Evolutionary conservation across 2,113 vertebrate species (phyloP).

Genomic region (Oceanites oceanicus): DNA sequence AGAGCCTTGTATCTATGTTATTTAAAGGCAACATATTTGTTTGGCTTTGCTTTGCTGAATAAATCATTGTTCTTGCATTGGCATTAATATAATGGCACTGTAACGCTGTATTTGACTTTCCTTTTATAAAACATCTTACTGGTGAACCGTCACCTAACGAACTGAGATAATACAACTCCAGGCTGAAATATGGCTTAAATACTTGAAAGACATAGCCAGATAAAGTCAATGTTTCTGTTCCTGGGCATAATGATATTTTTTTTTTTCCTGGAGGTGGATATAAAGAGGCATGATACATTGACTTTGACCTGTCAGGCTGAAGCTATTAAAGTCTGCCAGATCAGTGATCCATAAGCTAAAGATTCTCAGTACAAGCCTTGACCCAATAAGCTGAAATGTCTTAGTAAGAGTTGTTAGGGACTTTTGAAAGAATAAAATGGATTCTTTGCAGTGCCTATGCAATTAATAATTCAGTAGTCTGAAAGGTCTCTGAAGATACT

Average conservation of each 20-base stretch:
- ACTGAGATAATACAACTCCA: not conserved
- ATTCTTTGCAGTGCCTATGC: not conserved
- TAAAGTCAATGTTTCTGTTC: not conserved
- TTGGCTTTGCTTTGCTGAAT: not conserved
- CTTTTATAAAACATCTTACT: not conserved
- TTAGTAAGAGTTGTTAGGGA: not conserved
- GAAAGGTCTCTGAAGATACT: constrained; percentile 32
- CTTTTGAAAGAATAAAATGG: constrained; percentile 12
- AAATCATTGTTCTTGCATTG: not conserved
- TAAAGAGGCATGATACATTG: not conserved
- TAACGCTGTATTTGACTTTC: not conserved
- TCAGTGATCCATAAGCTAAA: not conserved
- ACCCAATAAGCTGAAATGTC: constrained; percentile 24
- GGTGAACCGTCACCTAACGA: not conserved
- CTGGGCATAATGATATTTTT: not conserved
- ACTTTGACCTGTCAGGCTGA: not conserved
- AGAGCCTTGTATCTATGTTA: not conserved
- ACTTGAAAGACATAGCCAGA: not conserved
- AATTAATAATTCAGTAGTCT: constrained; percentile 50
- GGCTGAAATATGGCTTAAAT: not conserved
- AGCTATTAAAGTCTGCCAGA: not conserved
- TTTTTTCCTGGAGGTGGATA: not conserved
- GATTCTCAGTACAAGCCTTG: not conserved
- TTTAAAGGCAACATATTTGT: not conserved
- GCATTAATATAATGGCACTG: not conserved